Base-by-base conservation (phyloP, 1,140 invertebrate genomes). In the Eriocheir sinensis region DNA sequence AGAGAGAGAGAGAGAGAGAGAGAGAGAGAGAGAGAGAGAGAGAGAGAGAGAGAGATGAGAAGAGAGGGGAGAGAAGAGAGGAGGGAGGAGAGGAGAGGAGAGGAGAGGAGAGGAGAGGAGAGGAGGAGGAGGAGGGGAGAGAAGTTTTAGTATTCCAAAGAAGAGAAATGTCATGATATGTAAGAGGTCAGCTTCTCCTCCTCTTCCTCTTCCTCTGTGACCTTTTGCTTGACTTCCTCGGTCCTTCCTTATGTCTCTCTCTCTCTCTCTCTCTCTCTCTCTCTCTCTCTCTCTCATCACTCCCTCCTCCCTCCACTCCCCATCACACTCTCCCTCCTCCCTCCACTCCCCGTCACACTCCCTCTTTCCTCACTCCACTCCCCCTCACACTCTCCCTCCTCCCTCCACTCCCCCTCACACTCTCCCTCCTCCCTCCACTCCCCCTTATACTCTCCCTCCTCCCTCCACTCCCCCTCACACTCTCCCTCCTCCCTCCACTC, bases 341-440 rank as follows among this genome's bases (percentile, higher is more conserved):
- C 60, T 72, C n/a, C 60, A 15, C 60, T 72, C n/a, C 60, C n/a
- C 60, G 12, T n/a, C n/a, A 15, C n/a, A 15, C 60, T n/a, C 60
- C 60, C n/a, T 72, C n/a, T 72, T n/a, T n/a, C n/a, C 60, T 72
- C 60, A 72, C n/a, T 72, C n/a, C 60, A 15, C 60, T 72, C 60
- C n/a, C 60, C n/a, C n/a, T 72, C n/a, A 72, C 12, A 15, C 60
- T 72, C 60, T n/a, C n/a, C n/a, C n/a, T 72, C 60, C 60, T 15
- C n/a, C 60, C 60, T 72, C 60, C n/a, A 15, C n/a, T n/a, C 60
- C 60, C n/a, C n/a, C 60, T 72, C 60, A 15, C 60, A 15, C 60
- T 72, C n/a, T 72, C 60, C n/a, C n/a, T 72, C 60, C 60, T 72
- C 60, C 60, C 60, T 72, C n/a, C n/a, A 15, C 60, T 72, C 60